Base-by-base conservation (phyloP, 1,140 invertebrate species). In the Drosophila sp. region DNA sequence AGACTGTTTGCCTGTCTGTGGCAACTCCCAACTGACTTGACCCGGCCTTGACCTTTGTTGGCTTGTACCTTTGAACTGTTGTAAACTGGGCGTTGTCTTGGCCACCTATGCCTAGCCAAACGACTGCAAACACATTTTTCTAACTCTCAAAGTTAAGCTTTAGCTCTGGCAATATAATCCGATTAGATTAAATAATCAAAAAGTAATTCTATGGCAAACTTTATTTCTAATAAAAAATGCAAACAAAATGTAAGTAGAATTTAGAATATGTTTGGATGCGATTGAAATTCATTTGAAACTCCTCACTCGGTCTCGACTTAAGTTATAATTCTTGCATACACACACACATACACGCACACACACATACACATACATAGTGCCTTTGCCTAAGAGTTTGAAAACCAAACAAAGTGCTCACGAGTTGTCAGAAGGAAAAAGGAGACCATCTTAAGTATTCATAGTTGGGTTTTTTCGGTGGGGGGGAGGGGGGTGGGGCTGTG, bases 1-100 rank as follows among this genome's bases (percentile, higher is more conserved):
- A 62, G 61, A 47, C 35, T 68, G 71, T 58, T 73, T 56, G 54
- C 40, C 40, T 23, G 54, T 27, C 41, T 72, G 8, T 5, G 1
- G 3, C 8, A 5, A 3, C 33, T 10, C 35, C 35, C 35, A 38
- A 38, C 8, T 38, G 35, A 38, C 8, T 38, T 72, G 55, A 25
- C 41, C 5, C 66, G 80, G 69, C 80, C 81, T 84, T 85, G 79
- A 81, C 75, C 79, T 64, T 29, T 33, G 25, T 5, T 38, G 72
- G 25, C 64, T 17, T 17, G 17, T 17, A 84, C 80, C 80, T 84
- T 84, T 84, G 80, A 84, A 80, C 80, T 83, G 58, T 44, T 83
- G 58, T 44, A 64, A 66, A 47, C 63, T 76, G 47, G 60, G 62
- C 74, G 67, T 77, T 67, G 60, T 57, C 64, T 68, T 64, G 62